Evolutionary conservation across 2,113 vertebrate genomes (phyloP).

Genomic region (Sprattus sprattus): DNA sequence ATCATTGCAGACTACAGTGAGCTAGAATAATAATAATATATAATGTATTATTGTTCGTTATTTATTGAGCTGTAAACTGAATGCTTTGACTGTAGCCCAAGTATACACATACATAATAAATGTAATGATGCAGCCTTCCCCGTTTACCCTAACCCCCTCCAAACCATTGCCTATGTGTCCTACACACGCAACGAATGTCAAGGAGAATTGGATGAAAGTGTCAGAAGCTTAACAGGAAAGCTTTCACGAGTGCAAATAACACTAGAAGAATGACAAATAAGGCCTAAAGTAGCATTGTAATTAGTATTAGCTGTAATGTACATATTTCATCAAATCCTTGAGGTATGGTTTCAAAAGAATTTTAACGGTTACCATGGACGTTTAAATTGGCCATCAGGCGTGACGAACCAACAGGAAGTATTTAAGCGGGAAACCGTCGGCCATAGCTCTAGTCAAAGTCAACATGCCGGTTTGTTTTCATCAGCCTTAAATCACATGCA

Average conservation of each 20-base stretch:
- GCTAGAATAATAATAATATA: too few relatives aligned
- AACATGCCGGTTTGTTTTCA: slow-evolving; percentile 30
- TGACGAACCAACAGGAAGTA: background rate
- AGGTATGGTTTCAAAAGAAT: too few relatives aligned
- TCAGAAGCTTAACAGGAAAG: background rate
- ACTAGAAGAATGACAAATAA: background rate
- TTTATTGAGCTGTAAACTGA: too few relatives aligned
- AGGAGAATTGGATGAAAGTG: background rate
- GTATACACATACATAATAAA: too few relatives aligned
- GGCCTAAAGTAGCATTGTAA: background rate
- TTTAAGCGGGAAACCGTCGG: slow-evolving; percentile 48
- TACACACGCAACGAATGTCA: too few relatives aligned
- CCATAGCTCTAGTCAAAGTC: background rate
- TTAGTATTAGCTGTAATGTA: background rate
- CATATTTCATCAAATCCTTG: too few relatives aligned
- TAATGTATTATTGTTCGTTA: too few relatives aligned
- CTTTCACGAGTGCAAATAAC: background rate
- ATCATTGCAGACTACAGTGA: too few relatives aligned
- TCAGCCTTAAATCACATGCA: background rate
- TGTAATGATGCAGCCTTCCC: too few relatives aligned
- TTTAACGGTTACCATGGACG: too few relatives aligned
- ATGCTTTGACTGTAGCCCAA: too few relatives aligned
- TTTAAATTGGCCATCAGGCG: background rate
- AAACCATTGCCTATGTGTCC: background rate
- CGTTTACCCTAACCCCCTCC: background rate